These are phyloP conservation scores for Leptinotarsa juncta DNA, from an alignment of 2,888 invertebrate species.

Conservation along the genomic window DNA sequence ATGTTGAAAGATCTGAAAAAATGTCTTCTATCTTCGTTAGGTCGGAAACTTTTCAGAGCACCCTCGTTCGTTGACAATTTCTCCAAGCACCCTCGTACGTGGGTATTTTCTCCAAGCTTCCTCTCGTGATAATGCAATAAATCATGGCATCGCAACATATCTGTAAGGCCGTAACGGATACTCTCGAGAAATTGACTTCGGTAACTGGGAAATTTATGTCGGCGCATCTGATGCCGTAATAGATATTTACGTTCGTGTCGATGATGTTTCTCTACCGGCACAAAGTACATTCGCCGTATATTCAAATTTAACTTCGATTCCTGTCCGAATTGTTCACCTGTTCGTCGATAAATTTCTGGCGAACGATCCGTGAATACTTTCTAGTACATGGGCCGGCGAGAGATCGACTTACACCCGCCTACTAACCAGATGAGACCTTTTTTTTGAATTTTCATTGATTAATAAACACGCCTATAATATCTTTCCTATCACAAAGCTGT, in stretches of 20 bases:
- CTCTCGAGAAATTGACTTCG: conserved; percentile 19
- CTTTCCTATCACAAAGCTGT: no score
- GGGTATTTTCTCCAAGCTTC: no score
- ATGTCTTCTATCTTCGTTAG: no score
- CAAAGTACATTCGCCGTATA: conserved; percentile 20
- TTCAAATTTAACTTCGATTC: conserved; percentile 24
- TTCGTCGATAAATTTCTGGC: conserved; percentile 7
- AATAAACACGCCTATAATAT: no score
- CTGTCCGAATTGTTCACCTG: neutral
- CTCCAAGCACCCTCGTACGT: no score
- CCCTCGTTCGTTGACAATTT: no score
- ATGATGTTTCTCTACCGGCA: conserved; percentile 9
- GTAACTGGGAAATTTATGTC: conserved; percentile 15
- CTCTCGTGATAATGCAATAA: neutral
- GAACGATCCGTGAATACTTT: neutral
- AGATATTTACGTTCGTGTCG: conserved; percentile 15
- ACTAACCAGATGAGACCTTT: no score
- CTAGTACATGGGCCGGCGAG: no score
- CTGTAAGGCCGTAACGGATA: neutral
- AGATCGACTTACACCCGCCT: no score
- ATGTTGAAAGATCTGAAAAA: no score
- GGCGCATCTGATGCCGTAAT: conserved; percentile 7
- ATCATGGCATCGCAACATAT: conserved; percentile 5
- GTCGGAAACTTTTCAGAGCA: no score
- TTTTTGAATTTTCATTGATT: no score